Evolutionary conservation across 2,888 invertebrate species (phyloP).

Genomic region (Empis livida): DNA sequence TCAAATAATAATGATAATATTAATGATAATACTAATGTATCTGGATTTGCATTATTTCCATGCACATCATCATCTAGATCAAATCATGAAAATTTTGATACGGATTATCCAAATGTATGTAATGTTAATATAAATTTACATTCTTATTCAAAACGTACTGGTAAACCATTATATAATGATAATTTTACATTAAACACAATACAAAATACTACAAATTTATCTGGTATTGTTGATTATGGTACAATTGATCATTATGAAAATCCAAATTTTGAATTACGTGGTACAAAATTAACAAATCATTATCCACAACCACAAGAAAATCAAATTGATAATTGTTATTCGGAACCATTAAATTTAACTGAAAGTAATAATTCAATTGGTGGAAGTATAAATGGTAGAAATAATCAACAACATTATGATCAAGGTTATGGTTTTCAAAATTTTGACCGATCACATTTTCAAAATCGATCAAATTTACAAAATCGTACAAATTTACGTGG

Average conservation of each 20-base stretch:
- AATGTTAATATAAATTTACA: slow-evolving; percentile 74
- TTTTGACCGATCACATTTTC: slow-evolving; percentile 46
- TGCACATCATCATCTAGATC: slow-evolving; percentile 60
- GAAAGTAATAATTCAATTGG: not conserved
- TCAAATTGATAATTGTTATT: slow-evolving; percentile 32
- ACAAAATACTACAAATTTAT: slow-evolving; percentile 20
- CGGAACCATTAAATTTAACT: slow-evolving; percentile 31
- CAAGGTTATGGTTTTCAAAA: slow-evolving; percentile 40
- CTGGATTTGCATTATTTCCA: slow-evolving; percentile 67
- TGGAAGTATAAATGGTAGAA: slow-evolving; percentile 26
- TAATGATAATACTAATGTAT: slow-evolving; percentile 42
- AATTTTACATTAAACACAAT: slow-evolving; percentile 44
- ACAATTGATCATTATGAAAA: slow-evolving; percentile 36
- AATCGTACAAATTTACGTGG: slow-evolving; percentile 11
- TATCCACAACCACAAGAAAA: slow-evolving; percentile 10
- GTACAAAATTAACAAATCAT: slow-evolving; percentile 11
- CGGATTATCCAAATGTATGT: slow-evolving; percentile 74
- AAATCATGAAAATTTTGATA: slow-evolving; percentile 72
- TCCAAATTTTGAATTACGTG: slow-evolving; percentile 33
- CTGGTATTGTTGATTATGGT: slow-evolving; percentile 12
- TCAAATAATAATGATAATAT: slow-evolving; percentile 5
- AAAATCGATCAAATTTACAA: slow-evolving; percentile 5
- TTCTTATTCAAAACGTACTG: slow-evolving; percentile 66
- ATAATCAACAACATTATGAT: not conserved
- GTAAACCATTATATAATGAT: slow-evolving; percentile 63